Percentiles rank a stretch among this genome's conserved stretches.
These are phyloP conservation scores for Nematolebias whitei DNA, from an alignment of 2,113 vertebrate species.

Conservation along the genomic window DNA sequence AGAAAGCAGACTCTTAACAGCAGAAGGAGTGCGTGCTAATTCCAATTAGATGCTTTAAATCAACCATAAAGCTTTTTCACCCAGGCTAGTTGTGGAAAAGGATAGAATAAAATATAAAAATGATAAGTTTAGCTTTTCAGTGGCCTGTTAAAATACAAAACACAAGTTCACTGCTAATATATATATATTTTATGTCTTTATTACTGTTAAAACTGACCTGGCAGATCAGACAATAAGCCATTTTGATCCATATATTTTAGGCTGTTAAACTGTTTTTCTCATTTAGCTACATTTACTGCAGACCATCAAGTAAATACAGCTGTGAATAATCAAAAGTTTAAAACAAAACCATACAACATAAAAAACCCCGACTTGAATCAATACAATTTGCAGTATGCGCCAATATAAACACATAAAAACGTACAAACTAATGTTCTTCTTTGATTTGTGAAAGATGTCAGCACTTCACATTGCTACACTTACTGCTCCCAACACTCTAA, in stretches of 20 bases:
- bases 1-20: not conserved
- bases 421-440: not conserved
- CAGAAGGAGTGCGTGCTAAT: not conserved
- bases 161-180: not conserved
- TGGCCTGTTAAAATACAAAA: not conserved
- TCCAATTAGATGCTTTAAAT: not conserved
- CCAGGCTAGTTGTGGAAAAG: not conserved
- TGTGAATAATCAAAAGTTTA: not conserved
- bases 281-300: too few relatives aligned
- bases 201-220: too few relatives aligned
- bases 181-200: too few relatives aligned
- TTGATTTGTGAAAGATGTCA: constrained; percentile 10
- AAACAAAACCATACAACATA: not conserved
- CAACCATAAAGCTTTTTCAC: not conserved
- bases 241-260: too few relatives aligned
- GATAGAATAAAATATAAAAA: not conserved
- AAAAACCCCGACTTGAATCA: not conserved
- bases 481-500: constrained; percentile 11
- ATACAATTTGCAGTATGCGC: not conserved
- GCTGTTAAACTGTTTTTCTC: not conserved
- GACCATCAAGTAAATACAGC: too few relatives aligned
- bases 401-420: not conserved
- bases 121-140: not conserved
- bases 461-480: constrained; percentile 21
- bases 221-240: too few relatives aligned